Evolutionary conservation across 2,113 vertebrate species (phyloP), one percentile per base, ranked within the genome.

Genomic region (Nannospalax galili): DNA sequence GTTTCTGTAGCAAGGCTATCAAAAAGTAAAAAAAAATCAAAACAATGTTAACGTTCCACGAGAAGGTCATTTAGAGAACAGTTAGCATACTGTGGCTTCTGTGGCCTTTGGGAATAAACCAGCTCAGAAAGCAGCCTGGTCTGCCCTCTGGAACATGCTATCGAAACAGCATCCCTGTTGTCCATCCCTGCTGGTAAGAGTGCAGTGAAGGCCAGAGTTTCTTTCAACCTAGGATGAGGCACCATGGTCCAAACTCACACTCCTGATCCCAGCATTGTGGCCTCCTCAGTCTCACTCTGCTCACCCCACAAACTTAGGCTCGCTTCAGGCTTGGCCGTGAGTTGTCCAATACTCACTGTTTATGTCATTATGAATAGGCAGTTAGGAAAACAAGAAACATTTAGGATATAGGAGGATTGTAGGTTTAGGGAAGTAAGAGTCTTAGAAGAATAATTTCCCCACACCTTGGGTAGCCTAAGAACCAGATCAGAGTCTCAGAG

Each of bases 11-110:
- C 52, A 60, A 88, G 58, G 56, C 48, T 79, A 79, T 22, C 24
- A 75, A 92, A 42, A 62, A 78, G 1, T 78, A 70, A 85, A 85
- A 30, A 11, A 7, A 0, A 24, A 22, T 90, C n/a, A 5, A 72
- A 70, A 94, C 84, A 22, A 42, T 84, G 56, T 96, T 24, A 74
- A 5, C 37, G 89, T 92, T 79, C 40, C 12, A 72, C 75, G n/a
- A 72, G n/a, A 90, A 90, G 45, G 2, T 45, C 32, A 8, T 42
- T 77, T 77, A 85, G 58, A 40, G 35, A 84, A 64, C 40, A 42
- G 62, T 35, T 42, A 88, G n/a, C 5, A 48, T 42, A 58, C 3
- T 15, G 4, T 22, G 20, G n/a, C 32, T 24, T 58, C 32, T 56
- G 40, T 56, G 30, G 26, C 37, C 67, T 60, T 79, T 81, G 79